Evolutionary conservation across 2,113 vertebrate species (phyloP), one percentile per base, ranked within the genome.

Genomic region (Upupa epops): DNA sequence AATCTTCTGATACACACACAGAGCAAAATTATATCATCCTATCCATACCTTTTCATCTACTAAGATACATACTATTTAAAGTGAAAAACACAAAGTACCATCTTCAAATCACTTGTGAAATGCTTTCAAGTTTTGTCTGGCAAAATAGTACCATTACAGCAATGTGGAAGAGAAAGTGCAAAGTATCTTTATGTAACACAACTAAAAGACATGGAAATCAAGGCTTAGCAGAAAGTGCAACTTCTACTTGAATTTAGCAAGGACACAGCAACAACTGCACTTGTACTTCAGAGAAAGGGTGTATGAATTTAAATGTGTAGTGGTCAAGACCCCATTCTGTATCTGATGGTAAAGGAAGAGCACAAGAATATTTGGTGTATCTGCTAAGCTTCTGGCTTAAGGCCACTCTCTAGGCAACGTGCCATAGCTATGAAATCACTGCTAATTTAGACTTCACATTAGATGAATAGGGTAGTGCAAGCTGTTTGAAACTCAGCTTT

Each of bases 371-470:
- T 48, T 45, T 68, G 92, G 69, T 8, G 2, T 59, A 77, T 88
- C 68, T 48, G 88, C 59, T 49, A 80, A 86, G 85, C 66, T 84
- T 28, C 84, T 94, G 89, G 93, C 90, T 89, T 63, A 72, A 82
- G 82, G 80, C 84, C n/a, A 15, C 69, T 81, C 52, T 93, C 88
- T 60, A 93, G 96, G 95, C 96, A 93, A 34, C 1, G 3, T 68
- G 96, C 95, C 96, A 96, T 8, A 45, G 71, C 91, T 88, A 72
- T 95, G 95, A 96, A 95, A 96, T 95, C 96, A 96, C 79, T 56
- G 73, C 86, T 93, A 88, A 92, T 95, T 95, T 84, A 55, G 59
- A 92, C 90, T 77, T 83, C 80, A 18, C 56, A 70, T 95, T 66
- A 88, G 91, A 94, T 79, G 69, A 83, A 95, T 82, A 91, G 83